These are phyloP conservation scores for Mactromeris polynyma DNA, from an alignment of 2,888 invertebrate species.

Conservation along the genomic window DNA sequence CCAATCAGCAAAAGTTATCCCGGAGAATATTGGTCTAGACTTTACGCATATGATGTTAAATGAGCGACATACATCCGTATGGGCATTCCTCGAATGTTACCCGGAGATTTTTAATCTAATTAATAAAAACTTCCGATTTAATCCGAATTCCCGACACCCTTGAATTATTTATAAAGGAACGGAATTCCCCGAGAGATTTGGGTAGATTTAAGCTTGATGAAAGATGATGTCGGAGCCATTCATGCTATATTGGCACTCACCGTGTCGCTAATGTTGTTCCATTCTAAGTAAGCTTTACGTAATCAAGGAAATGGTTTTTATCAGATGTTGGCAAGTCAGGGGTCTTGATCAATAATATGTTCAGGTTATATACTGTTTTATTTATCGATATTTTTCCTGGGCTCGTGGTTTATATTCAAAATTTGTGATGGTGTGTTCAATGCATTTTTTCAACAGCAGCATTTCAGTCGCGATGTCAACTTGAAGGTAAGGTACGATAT, in stretches of 20 bases:
- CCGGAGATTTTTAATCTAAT: slow-evolving; percentile 3
- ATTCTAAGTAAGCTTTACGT: background rate
- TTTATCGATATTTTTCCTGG: background rate
- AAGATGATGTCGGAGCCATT: background rate
- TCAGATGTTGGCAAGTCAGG: background rate
- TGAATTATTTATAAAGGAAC: slow-evolving; percentile 13
- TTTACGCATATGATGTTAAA: background rate
- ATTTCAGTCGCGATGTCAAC: too few species aligned
- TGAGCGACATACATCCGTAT: background rate
- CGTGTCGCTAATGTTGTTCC: background rate
- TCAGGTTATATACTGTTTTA: background rate
- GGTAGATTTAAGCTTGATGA: slow-evolving; percentile 7
- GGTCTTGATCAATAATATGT: background rate
- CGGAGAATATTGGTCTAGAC: background rate
- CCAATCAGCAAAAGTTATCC: background rate
- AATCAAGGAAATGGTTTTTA: background rate
- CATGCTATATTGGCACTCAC: background rate
- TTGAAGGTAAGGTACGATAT: too few species aligned
- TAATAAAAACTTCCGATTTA: background rate
- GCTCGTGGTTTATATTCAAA: background rate
- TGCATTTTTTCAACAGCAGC: background rate
- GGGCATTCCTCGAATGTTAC: background rate
- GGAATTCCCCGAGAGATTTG: background rate
- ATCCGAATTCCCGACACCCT: background rate
- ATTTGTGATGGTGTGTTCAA: background rate